phyloP scores from a whole-genome alignment of 1,140 invertebrate genomes.

The Plectrocnemia conspersa region DNA sequence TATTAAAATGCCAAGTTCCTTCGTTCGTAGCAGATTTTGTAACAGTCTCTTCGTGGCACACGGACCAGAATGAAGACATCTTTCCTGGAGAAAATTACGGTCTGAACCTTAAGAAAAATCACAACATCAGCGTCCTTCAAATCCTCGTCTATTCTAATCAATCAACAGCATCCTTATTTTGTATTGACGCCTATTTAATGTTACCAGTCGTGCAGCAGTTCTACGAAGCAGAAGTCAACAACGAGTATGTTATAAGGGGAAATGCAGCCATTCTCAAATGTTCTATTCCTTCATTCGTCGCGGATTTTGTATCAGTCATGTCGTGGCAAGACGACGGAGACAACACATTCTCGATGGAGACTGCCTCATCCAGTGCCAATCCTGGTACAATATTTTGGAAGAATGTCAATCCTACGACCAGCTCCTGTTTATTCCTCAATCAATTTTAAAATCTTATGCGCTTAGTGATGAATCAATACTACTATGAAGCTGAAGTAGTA shows the following conservation, averaged over 20 bases:
- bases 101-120: constrained; percentile 44
- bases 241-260: constrained; percentile 86
- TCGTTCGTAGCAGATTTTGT: constrained; percentile 90
- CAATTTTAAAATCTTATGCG: too few species aligned
- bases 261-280: constrained; percentile 90
- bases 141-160: constrained; percentile 1
- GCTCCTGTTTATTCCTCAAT: constrained; percentile 21
- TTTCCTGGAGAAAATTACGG: constrained; percentile 58
- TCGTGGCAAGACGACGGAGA: constrained; percentile 81
- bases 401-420: background rate
- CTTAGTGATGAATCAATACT: constrained; percentile 83
- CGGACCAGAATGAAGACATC: constrained; percentile 66
- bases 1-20: constrained; percentile 89
- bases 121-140: background rate
- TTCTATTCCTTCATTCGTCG: constrained; percentile 86
- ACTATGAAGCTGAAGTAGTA: constrained; percentile 87
- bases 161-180: constrained; percentile 2
- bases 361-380: constrained; percentile 59
- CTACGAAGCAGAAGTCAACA: constrained; percentile 84
- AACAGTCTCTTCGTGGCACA: constrained; percentile 81
- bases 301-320: constrained; percentile 83
- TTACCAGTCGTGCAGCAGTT: constrained; percentile 75
- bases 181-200: background rate
- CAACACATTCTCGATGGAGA: constrained; percentile 51
- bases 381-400: constrained; percentile 51